Evolutionary conservation across 2,113 vertebrate genomes (phyloP), one percentile per base, ranked within the genome.

Genomic region (Mionectes macconnelli): DNA sequence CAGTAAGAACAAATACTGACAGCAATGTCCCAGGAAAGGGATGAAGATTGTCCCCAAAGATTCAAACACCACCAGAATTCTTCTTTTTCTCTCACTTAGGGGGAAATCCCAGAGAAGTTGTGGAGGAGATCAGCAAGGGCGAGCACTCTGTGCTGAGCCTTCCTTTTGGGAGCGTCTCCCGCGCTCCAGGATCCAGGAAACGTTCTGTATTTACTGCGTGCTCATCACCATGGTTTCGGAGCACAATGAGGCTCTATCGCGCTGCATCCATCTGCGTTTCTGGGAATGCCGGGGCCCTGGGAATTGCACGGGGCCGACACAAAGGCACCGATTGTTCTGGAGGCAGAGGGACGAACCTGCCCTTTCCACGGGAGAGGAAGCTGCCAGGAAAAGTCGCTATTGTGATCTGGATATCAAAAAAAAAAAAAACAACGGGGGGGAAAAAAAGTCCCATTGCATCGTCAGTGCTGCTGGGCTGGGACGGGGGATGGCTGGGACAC

Each of bases 261-360:
- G 85, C 90, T 19, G 31, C 90, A 63, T 70, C 15, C 82, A 95
- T 93, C 95, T 97, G 94, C 2, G 72, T 84, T 96, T 96, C 94
- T 93, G 96, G 94, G 90, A 96, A 95, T 30, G 89, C 47, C 3
- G 37, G 82, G 69, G 80, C 94, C 90, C 23, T 77, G 88, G 95
- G 93, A 94, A 93, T 90, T 93, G 87, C 68, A 50, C 6, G 1
- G 53, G 94, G 53, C 91, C 0, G 2, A 86, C 92, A 97, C 94
- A 96, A 96, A 97, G 92, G 88, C 86, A 81, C 90, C 9, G 47
- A 96, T 88, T 97, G 96, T 96, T 96, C 94, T 86, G 88, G n/a
- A 96, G 90, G 89, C 90, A 59, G 47, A 56, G 83, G 93, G 93
- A 94, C 7, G 7, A 86, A 91, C 87, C 96, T 96, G 90, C 94